A percentile compares a stretch with the other conserved stretches of the same genome.
Conservation (phyloP, 2,888 invertebrate species). For the Cephonodes hylas region DNA sequence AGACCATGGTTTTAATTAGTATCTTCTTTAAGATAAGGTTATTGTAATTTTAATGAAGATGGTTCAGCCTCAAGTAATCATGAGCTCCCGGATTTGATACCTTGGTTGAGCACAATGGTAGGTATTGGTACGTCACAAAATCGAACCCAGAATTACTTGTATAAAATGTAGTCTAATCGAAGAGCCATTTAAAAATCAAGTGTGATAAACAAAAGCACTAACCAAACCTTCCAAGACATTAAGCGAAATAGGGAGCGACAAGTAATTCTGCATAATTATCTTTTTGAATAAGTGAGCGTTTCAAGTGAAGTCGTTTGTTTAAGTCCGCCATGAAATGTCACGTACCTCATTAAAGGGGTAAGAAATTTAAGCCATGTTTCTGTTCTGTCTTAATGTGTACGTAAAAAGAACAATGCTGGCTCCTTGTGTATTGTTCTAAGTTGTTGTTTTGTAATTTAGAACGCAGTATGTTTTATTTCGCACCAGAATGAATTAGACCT, state of each 20-base stretch:
- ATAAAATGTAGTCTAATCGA: not conserved
- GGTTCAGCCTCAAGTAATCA: too few relatives aligned
- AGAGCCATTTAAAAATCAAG: not conserved
- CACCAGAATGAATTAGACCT: not conserved
- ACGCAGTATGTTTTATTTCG: not conserved
- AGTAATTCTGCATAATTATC: conserved; percentile 9
- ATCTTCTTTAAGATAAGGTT: too few relatives aligned
- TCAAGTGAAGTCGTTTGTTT: conserved; percentile 25
- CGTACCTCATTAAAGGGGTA: conserved; percentile 52
- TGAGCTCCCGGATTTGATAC: too few relatives aligned
- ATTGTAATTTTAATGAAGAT: too few relatives aligned
- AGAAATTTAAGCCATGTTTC: conserved; percentile 26
- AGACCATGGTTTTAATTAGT: too few relatives aligned
- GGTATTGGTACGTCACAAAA: too few relatives aligned
- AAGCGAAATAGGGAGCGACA: conserved; percentile 15
- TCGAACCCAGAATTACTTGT: too few relatives aligned
- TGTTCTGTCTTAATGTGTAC: not conserved
- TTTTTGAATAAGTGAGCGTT: conserved; percentile 11
- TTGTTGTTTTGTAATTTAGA: not conserved
- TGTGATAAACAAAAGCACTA: not conserved
- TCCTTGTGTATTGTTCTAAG: not conserved
- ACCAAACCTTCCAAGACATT: not conserved
- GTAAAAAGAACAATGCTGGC: not conserved
- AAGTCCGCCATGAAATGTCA: conserved; percentile 43
- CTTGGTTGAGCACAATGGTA: too few relatives aligned